Base-by-base conservation (phyloP, 2,797 vertebrate species). In the Sebastes vulpes region DNA sequence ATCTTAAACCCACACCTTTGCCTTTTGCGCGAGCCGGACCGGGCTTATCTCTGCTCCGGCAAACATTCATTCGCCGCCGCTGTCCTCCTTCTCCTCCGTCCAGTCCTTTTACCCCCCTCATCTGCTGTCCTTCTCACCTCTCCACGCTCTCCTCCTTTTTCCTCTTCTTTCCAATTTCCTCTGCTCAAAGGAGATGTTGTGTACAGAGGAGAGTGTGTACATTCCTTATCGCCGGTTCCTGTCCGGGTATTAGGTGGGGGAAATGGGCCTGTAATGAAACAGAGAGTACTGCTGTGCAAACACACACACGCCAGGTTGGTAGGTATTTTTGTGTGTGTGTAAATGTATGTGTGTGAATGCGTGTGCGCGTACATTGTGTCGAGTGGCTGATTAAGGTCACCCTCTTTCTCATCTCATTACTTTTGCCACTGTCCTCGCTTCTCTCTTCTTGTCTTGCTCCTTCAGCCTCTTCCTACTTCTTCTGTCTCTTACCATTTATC, bases 151-250 rank as follows among this genome's bases (percentile, higher is more conserved):
- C 65, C 77, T 84, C 79, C 84, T 91, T 89, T 93, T 83, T 91
- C 82, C 65, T 85, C 86, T 82, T 91, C 87, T 85, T 93, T 95
- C 93, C 94, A 95, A 95, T 95, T 94, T 94, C 92, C 91, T 89
- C 83, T 77, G 81, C 92, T 93, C 82, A 91, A 93, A 95, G 94
- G 93, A 94, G 94, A 90, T 93, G 93, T 93, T 94, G 93, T 91
- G 89, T 89, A 86, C 84, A 58, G 87, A 86, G 82, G 71, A 76
- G 90, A 82, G 89, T 88, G 90, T 89, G 90, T 89, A 85, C 89
- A 72, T 92, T 93, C 86, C 92, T 95, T 94, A 95, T 95, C 92
- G 10, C 79, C 60, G n/a, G 83, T 86, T 90, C 67, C 90, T 88
- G 91, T 86, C 85, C 18, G 65, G 80, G 87, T 91, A 92, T 94